Percentiles rank a stretch among this genome's conserved stretches.
These are phyloP conservation scores for Apamea sordens DNA, from an alignment of 2,888 invertebrate species.

Conservation along the genomic window DNA sequence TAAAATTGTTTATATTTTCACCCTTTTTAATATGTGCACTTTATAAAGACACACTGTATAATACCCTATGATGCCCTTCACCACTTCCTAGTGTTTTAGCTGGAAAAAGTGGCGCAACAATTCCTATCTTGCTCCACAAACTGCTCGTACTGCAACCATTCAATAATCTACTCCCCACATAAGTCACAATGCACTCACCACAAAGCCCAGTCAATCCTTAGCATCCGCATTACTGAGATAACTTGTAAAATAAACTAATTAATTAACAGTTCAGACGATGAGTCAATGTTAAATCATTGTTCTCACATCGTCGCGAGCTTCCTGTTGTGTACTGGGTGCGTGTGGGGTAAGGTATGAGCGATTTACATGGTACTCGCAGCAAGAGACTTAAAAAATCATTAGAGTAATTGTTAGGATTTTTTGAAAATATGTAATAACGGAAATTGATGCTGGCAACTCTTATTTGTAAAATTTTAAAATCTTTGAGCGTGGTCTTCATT, in stretches of 20 bases:
- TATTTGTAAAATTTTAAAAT: no score
- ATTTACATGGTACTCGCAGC: neutral
- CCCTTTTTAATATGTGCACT: no score
- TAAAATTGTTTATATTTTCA: no score
- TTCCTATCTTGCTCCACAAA: neutral
- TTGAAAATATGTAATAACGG: no score
- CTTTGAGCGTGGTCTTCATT: no score
- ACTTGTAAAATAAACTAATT: constrained; percentile 62
- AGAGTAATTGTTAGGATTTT: no score
- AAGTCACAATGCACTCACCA: constrained; percentile 32
- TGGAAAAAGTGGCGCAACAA: neutral
- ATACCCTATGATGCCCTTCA: no score
- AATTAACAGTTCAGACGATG: constrained; percentile 58
- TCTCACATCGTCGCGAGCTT: constrained; percentile 57
- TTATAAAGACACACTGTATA: no score
- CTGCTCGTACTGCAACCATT: neutral
- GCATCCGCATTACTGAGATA: constrained; percentile 61
- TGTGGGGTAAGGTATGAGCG: constrained; percentile 37
- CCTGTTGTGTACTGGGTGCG: constrained; percentile 34
- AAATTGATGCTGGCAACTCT: no score
- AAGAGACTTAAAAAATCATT: neutral
- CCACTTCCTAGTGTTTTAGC: neutral
- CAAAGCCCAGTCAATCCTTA: constrained; percentile 3
- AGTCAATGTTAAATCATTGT: constrained; percentile 62
- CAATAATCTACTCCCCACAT: neutral